Evolutionary conservation across 2,113 vertebrate genomes (phyloP).

Genomic region (Canis aureus): DNA sequence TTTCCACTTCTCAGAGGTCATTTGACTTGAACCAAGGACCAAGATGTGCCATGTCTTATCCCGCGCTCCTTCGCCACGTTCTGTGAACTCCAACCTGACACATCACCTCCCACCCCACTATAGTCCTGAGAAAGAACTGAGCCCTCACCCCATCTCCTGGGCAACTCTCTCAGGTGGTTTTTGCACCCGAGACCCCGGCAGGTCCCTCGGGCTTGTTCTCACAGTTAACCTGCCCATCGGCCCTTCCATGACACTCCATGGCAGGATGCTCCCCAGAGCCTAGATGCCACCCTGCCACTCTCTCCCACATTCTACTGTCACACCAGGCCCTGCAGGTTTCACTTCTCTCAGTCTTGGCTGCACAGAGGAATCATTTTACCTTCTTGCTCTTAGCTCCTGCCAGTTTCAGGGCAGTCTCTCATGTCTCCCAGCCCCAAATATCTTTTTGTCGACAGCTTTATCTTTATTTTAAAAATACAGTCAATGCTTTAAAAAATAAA

Average conservation of each 20-base stretch:
- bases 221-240: too few species aligned
- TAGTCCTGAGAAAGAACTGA: neutral
- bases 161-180: neutral
- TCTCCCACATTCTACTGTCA: neutral
- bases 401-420: neutral
- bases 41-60: neutral
- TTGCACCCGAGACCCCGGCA: neutral
- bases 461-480: neutral
- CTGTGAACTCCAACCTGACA: neutral
- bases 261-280: neutral
- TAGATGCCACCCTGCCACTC: neutral
- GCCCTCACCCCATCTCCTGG: fast-evolving
- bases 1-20: neutral
- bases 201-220: neutral
- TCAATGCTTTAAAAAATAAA: too few species aligned
- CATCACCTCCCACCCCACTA: fast-evolving
- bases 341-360: neutral
- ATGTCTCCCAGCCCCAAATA: too few species aligned
- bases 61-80: fast-evolving
- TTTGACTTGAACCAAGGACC: neutral
- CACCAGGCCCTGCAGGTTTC: fast-evolving
- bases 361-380: neutral
- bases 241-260: neutral
- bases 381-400: neutral
- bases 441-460: neutral